Evolutionary conservation across 1,140 invertebrate species (phyloP).

Genomic region (Yoshiicerus persimilis): DNA sequence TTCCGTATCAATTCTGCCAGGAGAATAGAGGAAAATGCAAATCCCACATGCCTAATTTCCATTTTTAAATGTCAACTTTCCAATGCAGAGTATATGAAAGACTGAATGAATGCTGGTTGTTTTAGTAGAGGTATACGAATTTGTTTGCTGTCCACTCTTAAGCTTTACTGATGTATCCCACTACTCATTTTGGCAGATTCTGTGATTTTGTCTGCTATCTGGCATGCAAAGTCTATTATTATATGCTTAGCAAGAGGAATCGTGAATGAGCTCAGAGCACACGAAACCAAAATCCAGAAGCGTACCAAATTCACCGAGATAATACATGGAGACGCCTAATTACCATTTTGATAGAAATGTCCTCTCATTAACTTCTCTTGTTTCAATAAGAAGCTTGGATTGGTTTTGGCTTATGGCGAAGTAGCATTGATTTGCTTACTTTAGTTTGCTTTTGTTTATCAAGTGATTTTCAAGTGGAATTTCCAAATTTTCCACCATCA

Average conservation of each 20-base stretch:
- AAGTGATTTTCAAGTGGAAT: background rate
- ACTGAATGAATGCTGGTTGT: background rate
- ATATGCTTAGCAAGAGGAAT: background rate
- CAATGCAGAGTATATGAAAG: background rate
- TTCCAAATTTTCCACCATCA: background rate
- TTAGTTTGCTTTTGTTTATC: background rate
- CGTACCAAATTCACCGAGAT: background rate
- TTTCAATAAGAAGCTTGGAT: background rate
- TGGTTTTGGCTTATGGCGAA: background rate
- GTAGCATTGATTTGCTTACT: background rate
- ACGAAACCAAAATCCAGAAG: background rate
- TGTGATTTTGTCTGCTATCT: background rate
- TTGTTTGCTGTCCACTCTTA: background rate
- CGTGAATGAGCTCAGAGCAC: background rate
- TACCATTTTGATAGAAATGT: conserved; percentile 12
- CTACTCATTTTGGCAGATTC: background rate
- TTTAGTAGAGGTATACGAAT: background rate
- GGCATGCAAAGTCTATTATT: background rate
- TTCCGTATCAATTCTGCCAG: background rate
- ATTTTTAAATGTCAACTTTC: conserved; percentile 14
- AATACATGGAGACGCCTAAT: background rate
- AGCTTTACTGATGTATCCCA: background rate
- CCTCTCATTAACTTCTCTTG: conserved; percentile 19
- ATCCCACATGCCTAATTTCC: conserved; percentile 10
- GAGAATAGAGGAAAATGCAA: conserved; percentile 4